Evolutionary conservation across 2,888 invertebrate genomes (phyloP).

Genomic region (Phanerotoma sp.): DNA sequence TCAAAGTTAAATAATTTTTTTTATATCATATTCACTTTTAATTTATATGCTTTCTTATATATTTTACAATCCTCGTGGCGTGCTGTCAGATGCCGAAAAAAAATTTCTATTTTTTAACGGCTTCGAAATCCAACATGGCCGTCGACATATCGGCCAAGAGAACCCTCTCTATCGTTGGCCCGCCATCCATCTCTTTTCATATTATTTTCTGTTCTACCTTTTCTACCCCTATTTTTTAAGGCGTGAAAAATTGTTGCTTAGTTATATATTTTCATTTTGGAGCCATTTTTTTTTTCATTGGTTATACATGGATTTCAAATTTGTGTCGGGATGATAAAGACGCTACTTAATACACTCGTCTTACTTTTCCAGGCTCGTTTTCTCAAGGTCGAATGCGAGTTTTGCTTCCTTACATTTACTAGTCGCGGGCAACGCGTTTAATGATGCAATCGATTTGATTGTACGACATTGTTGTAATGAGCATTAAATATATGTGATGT

Average conservation of each 20-base stretch:
- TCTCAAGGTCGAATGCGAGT: background rate
- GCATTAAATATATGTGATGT: background rate
- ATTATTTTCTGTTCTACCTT: slow-evolving; percentile 12
- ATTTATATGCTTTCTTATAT: background rate
- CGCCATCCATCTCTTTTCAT: slow-evolving; percentile 19
- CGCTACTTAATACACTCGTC: background rate
- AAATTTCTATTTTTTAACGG: slow-evolving; percentile 49
- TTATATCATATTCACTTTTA: background rate
- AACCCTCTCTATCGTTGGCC: slow-evolving; percentile 35
- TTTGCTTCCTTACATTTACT: slow-evolving; percentile 1
- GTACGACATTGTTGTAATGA: background rate
- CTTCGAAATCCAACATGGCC: slow-evolving; percentile 55
- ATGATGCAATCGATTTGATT: slow-evolving; percentile 11
- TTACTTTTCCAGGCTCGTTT: background rate
- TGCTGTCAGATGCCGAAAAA: slow-evolving; percentile 42
- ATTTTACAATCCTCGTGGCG: slow-evolving; percentile 32
- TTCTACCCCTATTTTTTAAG: slow-evolving; percentile 3
- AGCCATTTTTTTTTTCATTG: too few species aligned
- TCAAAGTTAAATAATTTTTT: too few species aligned
- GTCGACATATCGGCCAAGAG: slow-evolving; percentile 39
- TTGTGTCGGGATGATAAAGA: background rate
- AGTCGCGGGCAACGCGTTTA: background rate
- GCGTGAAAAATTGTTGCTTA: too few species aligned
- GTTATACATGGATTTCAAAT: too few species aligned
- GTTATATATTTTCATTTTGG: background rate